phyloP scores from a whole-genome alignment of 64 coral and sea anemone genomes.

The Orbicella faveolata region DNA sequence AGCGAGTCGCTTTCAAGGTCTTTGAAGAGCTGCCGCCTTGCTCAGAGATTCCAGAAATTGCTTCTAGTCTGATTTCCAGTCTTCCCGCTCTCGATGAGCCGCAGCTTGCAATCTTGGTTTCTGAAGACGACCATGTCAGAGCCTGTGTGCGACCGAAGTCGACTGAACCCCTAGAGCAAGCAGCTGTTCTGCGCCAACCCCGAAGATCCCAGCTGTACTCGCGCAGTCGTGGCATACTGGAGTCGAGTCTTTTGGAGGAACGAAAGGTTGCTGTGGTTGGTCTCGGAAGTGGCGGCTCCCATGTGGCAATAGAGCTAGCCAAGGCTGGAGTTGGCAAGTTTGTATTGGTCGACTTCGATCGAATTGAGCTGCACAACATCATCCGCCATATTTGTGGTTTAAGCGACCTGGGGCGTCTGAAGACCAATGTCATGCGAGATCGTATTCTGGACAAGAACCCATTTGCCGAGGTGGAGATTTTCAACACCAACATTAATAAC shows the following conservation, averaged over 20 bases:
- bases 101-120: conserved; percentile 65
- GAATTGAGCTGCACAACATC: conserved; percentile 95
- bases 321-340: conserved; percentile 96
- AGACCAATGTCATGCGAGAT: conserved; percentile 90
- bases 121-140: conserved; percentile 60
- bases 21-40: conserved; percentile 37
- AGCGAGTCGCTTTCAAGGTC: conserved; percentile 62
- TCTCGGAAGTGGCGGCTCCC: conserved; percentile 88
- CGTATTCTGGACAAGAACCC: conserved; percentile 90
- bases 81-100: conserved; percentile 32
- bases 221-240: conserved; percentile 87
- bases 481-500: conserved; percentile 84
- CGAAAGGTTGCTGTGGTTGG: conserved; percentile 88
- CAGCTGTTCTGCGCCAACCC: conserved; percentile 72
- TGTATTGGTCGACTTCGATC: conserved; percentile 89
- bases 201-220: conserved; percentile 87
- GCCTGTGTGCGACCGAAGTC: conserved; percentile 58
- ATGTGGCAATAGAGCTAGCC: conserved; percentile 84
- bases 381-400: conserved; percentile 90
- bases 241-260: conserved; percentile 80
- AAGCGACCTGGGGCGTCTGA: conserved; percentile 83
- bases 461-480: conserved; percentile 72
- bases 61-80: background rate
- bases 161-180: conserved; percentile 33
- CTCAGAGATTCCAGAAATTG: conserved; percentile 14